Base-by-base conservation (phyloP, 2,797 vertebrate species). In the Allobates femoralis region DNA sequence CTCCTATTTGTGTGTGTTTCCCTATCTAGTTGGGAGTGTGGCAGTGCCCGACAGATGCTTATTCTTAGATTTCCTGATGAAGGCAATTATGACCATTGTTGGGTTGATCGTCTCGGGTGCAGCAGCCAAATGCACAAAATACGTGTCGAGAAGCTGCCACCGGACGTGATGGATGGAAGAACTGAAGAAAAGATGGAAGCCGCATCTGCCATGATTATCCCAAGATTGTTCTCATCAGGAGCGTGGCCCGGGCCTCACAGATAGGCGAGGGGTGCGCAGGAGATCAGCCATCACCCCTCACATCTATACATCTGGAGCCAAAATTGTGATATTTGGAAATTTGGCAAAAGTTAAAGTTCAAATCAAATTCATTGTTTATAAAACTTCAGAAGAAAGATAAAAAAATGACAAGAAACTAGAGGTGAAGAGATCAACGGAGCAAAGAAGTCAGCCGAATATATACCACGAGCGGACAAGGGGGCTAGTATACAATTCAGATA, bases 91-190 rank as follows among this genome's bases (percentile, higher is more conserved):
- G 78, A 85, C 80, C 81, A 32, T 34, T 77, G 62, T 6, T 11
- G 46, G 74, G 86, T 86, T 88, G 5, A 62, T 86, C 78, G 32
- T 2, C 84, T 73, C 84, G 89, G 74, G 34, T 67, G 81, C 53
- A 89, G 87, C 46, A 87, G 86, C 53, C 41, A 89, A 88, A 87
- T 23, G 71, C 26, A 71, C 7, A 12, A 26, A 23, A 30, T 83
- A 84, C 34, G 51, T 46, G 46, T 12, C 16, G 7, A 79, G 62
- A 8, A 85, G 55, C 37, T 15, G 62, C 56, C n/a, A 41, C 21
- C 60, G 32, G 7, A 46, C 7, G 41, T 46, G 41, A 11, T 46
- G 41, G 41, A 46, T 6, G 41, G 11, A 46, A 46, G 41, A 46
- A 46, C 41, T 46, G 41, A 46, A 46, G 41, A 46, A 46, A 46